Percentiles rank a stretch among this genome's conserved stretches.
Conservation (phyloP, 2,888 invertebrate species). For the Dromius quadrimaculatus region DNA sequence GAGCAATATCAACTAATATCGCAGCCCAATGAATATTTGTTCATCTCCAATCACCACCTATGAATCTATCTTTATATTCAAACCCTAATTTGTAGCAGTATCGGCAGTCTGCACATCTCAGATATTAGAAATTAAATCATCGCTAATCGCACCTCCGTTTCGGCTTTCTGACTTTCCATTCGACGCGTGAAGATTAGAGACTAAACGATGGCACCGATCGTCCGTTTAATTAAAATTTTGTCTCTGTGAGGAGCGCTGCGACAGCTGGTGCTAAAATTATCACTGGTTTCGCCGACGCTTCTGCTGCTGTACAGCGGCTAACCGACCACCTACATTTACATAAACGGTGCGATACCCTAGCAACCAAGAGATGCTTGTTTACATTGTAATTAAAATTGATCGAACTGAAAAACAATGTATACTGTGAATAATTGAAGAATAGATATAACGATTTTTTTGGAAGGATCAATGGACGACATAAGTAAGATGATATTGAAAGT, state of each 20-base stretch:
- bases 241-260: conserved; percentile 11
- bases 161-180: conserved; percentile 1
- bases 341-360: conserved; percentile 32
- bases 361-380: conserved; percentile 42
- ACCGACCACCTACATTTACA: conserved; percentile 40
- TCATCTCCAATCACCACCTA: too few species aligned
- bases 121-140: too few species aligned
- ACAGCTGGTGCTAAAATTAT: conserved; percentile 44
- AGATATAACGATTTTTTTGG: too few species aligned
- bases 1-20: too few species aligned
- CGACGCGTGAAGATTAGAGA: conserved; percentile 12
- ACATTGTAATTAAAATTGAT: conserved; percentile 50
- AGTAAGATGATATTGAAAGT: too few species aligned
- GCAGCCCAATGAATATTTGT: too few species aligned
- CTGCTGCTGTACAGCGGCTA: not conserved
- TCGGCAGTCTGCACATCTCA: too few species aligned
- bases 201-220: conserved; percentile 1
- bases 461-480: too few species aligned
- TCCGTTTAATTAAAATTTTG: conserved; percentile 48
- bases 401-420: conserved; percentile 6
- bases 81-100: too few species aligned
- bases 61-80: too few species aligned
- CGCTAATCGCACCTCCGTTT: conserved; percentile 34
- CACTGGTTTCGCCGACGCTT: not conserved
- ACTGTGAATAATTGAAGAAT: too few species aligned